phyloP scores from a whole-genome alignment of 2,113 vertebrate species.

The Ranitomeya imitator region DNA sequence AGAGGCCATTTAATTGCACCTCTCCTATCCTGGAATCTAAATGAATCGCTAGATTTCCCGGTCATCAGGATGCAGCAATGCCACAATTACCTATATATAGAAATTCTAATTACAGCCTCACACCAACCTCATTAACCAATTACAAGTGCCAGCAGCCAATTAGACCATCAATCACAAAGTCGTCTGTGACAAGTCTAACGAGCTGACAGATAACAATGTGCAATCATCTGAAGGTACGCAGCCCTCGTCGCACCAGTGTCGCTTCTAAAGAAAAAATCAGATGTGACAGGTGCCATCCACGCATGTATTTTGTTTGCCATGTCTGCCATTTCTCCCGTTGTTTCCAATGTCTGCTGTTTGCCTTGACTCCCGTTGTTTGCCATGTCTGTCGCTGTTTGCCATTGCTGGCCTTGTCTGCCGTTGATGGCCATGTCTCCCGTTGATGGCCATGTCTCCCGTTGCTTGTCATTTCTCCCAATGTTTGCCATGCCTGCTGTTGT shows the following conservation, averaged over 20 bases:
- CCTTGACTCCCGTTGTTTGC: too few relatives aligned
- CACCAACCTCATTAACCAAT: slow-evolving; percentile 53
- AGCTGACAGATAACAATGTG: slow-evolving; percentile 48
- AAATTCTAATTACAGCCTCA: slow-evolving; percentile 48
- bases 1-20: slow-evolving; percentile 30
- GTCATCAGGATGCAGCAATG: slow-evolving; percentile 51
- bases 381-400: too few relatives aligned
- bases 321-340: too few relatives aligned
- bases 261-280: background rate
- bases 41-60: slow-evolving; percentile 51
- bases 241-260: background rate
- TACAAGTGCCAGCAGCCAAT: slow-evolving; percentile 50
- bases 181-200: slow-evolving; percentile 51
- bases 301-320: too few relatives aligned
- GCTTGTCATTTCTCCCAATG: too few relatives aligned
- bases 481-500: too few relatives aligned
- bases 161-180: slow-evolving; percentile 54
- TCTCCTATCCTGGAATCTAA: slow-evolving; percentile 28
- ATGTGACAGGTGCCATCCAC: background rate
- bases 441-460: too few relatives aligned
- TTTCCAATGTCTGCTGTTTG: too few relatives aligned
- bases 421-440: too few relatives aligned
- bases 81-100: slow-evolving; percentile 57
- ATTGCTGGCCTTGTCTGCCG: too few relatives aligned
- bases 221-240: slow-evolving; percentile 12